Evolutionary conservation across 2,113 vertebrate species (phyloP), one percentile per base, ranked within the genome.

Genomic region (Indri indri): DNA sequence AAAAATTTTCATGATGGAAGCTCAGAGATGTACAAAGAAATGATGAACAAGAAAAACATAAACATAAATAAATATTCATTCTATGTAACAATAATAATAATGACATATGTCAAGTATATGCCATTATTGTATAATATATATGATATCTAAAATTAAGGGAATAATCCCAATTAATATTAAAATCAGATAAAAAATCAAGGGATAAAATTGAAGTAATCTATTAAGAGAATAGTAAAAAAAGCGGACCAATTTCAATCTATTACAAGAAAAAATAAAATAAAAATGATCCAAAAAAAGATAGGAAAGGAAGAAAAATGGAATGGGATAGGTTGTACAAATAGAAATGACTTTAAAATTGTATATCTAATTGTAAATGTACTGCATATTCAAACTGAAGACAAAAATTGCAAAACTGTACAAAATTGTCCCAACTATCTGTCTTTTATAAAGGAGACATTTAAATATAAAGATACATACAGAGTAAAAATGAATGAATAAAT

Each of bases 251-350:
- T 81, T n/a, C 32, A 71, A 63, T 5, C 1, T 18, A 81, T 40
- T 57, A 18, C 3, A 52, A 57, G 37, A 54, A 68, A 76, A n/a
- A 74, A 18, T 9, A 47, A 8, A 57, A 9, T 45, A 30, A 47
- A 50, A 70, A n/a, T 9, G 73, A 47, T 63, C 7, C 7, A n/a
- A 65, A 74, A 61, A 13, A 50, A 74, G 2, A 13, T 13, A 30
- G 34, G 18, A 27, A 45, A 34, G 16, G 10, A 16, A n/a, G 3
- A 57, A 25, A 34, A 80, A 73, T n/a, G 8, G 42, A 77, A 63
- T 7, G 22, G n/a, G 18, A 25, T 1, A 37, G 5, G 1, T 37
- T 57, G 3, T 12, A 23, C 8, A n/a, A 30, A 54, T 1, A 47
- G 2, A 76, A 68, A 68, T 13, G 12, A 52, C 7, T 57, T 71